Conservation (phyloP, 2,113 vertebrate species). For the Urocynchramus pylzowi region DNA sequence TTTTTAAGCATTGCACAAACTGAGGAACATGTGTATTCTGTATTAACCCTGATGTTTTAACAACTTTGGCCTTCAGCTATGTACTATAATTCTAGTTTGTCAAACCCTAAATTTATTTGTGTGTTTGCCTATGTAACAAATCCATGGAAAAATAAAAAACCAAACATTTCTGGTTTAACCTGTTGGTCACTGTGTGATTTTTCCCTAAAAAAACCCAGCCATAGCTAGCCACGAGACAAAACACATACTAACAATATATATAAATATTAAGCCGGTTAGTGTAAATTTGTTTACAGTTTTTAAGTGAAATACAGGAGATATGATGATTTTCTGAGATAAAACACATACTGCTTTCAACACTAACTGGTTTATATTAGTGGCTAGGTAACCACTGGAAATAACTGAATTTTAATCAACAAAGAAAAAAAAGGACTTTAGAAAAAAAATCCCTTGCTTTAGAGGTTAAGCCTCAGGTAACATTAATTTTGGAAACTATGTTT, state of each 20-base stretch:
- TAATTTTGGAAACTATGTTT: neutral
- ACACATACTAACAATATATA: neutral
- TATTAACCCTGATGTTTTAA: neutral
- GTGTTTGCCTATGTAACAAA: neutral
- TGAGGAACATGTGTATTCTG: neutral
- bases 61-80: neutral
- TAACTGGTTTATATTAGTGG: neutral
- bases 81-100: neutral
- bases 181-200: neutral
- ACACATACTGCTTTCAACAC: neutral
- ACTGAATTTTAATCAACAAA: neutral
- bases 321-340: neutral
- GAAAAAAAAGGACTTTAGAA: neutral
- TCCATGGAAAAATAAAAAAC: neutral
- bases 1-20: neutral
- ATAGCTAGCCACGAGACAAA: neutral
- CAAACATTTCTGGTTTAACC: neutral
- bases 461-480: neutral
- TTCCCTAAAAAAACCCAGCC: neutral
- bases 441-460: neutral
- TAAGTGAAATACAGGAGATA: neutral
- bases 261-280: neutral
- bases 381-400: neutral
- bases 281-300: neutral
- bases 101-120: neutral